These are phyloP conservation scores for Hydrolagus affinis DNA, from an alignment of 2,113 vertebrate genomes.

Conservation along the genomic window DNA sequence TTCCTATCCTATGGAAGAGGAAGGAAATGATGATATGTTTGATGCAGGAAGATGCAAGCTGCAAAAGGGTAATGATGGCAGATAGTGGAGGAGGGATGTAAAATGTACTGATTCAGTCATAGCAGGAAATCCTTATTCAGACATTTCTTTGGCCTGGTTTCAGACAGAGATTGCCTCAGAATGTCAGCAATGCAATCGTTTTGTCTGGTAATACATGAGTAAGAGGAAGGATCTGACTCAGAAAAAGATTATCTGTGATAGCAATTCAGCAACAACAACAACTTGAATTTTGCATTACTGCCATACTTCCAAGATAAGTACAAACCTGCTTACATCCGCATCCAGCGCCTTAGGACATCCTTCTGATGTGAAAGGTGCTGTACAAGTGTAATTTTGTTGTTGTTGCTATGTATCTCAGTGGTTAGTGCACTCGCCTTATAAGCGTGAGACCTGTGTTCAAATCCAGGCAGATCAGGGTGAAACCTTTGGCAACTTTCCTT, in stretches of 20 bases:
- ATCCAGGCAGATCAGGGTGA: too few relatives aligned
- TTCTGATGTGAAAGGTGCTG: too few relatives aligned
- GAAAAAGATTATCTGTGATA: neutral
- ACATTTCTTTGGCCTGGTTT: conserved; percentile 40
- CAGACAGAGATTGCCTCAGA: conserved; percentile 34
- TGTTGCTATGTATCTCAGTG: too few relatives aligned
- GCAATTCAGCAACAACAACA: neutral
- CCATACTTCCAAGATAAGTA: too few relatives aligned
- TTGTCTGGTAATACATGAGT: neutral
- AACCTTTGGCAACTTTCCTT: too few relatives aligned
- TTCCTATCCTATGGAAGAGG: conserved; percentile 33
- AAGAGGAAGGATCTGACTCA: neutral
- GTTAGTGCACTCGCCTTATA: too few relatives aligned
- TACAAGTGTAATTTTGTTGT: too few relatives aligned
- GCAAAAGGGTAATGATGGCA: conserved; percentile 42
- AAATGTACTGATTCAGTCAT: conserved; percentile 50
- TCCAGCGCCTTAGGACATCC: too few relatives aligned
- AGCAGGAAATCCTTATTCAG: conserved; percentile 54
- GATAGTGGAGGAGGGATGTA: conserved; percentile 51
- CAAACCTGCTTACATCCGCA: too few relatives aligned
- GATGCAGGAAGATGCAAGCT: conserved; percentile 44
- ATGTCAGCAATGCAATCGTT: too few relatives aligned
- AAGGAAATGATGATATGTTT: conserved; percentile 53
- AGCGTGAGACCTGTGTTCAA: too few relatives aligned
- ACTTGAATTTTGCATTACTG: too few relatives aligned